Base-by-base conservation (phyloP, 1,140 invertebrate species). In the Rhopalosiphum maidis region DNA sequence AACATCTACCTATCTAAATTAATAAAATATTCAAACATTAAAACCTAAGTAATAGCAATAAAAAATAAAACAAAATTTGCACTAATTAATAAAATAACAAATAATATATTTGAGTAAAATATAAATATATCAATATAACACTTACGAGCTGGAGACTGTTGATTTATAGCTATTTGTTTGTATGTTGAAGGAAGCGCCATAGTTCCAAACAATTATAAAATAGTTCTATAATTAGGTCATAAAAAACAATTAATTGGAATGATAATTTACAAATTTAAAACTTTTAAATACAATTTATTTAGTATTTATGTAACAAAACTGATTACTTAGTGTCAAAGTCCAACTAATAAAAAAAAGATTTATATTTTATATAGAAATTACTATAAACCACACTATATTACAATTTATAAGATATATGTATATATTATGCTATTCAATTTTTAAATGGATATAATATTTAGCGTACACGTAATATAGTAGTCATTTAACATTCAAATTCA, bases 161-260 rank as follows among this genome's bases (percentile, higher is more conserved):
- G 93, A 83, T 93, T 93, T 15, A 94, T 90, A 41, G 94, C 94
- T 54, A 94, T 94, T 68, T 94, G 94, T 82, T 94, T 94, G 54
- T 94, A 94, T 51, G 94, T 94, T 18, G 94, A 41, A 48, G 94
- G 94, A 35, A 94, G 91, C 7, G 94, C 94, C 94, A 94, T 94
- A 8, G 46, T 55, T 90, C 30, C 89, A 68, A 90, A 68, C 43
- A 68, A 68, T 41, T 43, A 90, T 60, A 90, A 41, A 15, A 43
- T 11, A 30, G 21, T 46, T 90, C 89, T 90, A 37, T 22, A 68
- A 90, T 90, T 90, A 22, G 8, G 23, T 90, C 11, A 68, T 30
- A 68, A 68, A 90, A 90, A 41, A 68, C 18, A 68, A 41, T n/a
- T 25, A n/a, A 60, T 55, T 60, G n/a, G 9, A 48, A n/a, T 21